phyloP scores from a whole-genome alignment of 2,888 invertebrate species.

The Syritta pipiens region DNA sequence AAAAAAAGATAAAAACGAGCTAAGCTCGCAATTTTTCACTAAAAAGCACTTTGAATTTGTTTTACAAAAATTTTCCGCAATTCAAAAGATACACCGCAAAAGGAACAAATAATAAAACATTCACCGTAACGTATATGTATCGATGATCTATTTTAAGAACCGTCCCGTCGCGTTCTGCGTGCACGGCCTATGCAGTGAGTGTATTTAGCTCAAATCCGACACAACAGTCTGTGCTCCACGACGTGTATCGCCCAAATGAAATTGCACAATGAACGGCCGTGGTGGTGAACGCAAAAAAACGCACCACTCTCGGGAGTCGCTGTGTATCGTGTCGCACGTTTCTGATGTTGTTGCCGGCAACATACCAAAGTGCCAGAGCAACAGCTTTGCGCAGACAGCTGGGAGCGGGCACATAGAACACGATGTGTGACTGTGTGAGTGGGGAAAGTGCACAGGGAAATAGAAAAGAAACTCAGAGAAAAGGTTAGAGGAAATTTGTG shows the following conservation, averaged over 20 bases:
- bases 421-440: slow-evolving; percentile 3
- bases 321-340: slow-evolving; percentile 9
- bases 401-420: slow-evolving; percentile 15
- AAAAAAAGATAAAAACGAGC: too few species aligned
- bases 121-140: slow-evolving; percentile 37
- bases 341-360: slow-evolving; percentile 40
- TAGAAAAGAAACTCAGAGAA: not conserved
- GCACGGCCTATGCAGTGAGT: slow-evolving; percentile 43
- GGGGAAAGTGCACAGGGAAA: slow-evolving; percentile 10
- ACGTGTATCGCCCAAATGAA: slow-evolving; percentile 58
- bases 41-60: slow-evolving; percentile 17
- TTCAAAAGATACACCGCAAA: slow-evolving; percentile 46
- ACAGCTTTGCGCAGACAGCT: slow-evolving; percentile 41
- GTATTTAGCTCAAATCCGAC: slow-evolving; percentile 41
- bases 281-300: slow-evolving; percentile 46
- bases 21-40: too few species aligned
- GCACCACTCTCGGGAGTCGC: slow-evolving; percentile 7
- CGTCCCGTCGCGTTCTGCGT: slow-evolving; percentile 55
- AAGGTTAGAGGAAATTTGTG: not conserved
- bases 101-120: slow-evolving; percentile 30
- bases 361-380: slow-evolving; percentile 18
- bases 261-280: slow-evolving; percentile 56
- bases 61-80: slow-evolving; percentile 34
- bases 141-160: slow-evolving; percentile 61
- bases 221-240: slow-evolving; percentile 51